Evolutionary conservation across 1,140 invertebrate genomes (phyloP), one percentile per base, ranked within the genome.

Genomic region (Lepidurus couesii): DNA sequence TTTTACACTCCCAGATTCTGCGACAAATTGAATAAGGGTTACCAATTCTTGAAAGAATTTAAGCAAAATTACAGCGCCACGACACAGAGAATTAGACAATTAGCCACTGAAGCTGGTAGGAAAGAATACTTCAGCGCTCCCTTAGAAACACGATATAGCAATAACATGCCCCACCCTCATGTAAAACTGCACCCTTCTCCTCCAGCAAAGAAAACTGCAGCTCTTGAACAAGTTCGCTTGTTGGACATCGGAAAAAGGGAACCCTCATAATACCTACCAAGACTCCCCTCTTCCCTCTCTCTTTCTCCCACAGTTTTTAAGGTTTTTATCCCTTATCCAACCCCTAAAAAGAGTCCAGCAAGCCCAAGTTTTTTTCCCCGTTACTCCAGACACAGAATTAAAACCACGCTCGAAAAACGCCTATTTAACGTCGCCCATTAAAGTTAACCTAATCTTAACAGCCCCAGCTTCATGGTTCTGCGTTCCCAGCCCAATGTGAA

Each of bases 141-240:
- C 53, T 21, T 65, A 65, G 53, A 65, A 65, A 65, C n/a, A 65
- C 53, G 53, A 65, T 65, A 65, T 65, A 65, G 53, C 53, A 65
- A 65, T 65, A 65, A 65, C 53, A 65, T 65, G 53, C 53, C 53
- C 53, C 53, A 65, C 53, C 53, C 53, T 65, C 53, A 65, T 65
- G 53, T 65, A 65, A 65, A 65, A 65, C 53, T 65, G 53, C 53
- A 65, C 53, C 53, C 53, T 65, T 65, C 53, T 21, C 34, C 8
- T 21, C 53, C 53, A 65, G 53, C 53, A 65, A 21, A 11, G 53
- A 65, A 65, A 11, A 65, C 53, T 65, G 16, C 16, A 47, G 13
- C 53, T 34, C 34, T 13, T 65, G 53, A 65, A 65, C 53, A 65
- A 65, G 53, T 65, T 65, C 16, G 9, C 21, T 21, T 65, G 53